Percentiles rank a stretch among this genome's conserved stretches.
Conservation (phyloP, 2,113 vertebrate genomes). For the Spilogale gracilis region DNA sequence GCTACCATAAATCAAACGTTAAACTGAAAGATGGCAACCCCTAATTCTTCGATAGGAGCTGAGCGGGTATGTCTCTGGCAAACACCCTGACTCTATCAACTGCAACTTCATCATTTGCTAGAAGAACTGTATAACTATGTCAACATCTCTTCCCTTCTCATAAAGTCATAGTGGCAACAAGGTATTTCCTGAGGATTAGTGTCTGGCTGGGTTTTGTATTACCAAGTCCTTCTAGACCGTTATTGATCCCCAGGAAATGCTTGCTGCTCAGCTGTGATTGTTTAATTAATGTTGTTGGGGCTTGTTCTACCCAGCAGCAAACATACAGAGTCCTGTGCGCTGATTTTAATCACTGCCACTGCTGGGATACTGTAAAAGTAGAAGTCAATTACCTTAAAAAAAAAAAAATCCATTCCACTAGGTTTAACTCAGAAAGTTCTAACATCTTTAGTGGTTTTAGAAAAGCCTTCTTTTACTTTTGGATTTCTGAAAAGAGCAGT, state of each 20-base stretch:
- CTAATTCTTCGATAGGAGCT: background rate
- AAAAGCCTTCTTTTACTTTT: slow-evolving; percentile 61
- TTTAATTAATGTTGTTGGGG: slow-evolving; percentile 66
- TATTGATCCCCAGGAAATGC: slow-evolving; percentile 74
- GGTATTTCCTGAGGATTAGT: slow-evolving; percentile 56
- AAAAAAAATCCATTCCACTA: slow-evolving; percentile 52
- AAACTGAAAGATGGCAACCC: background rate
- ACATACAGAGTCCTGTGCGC: slow-evolving; percentile 11
- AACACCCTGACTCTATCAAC: background rate
- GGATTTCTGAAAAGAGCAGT: slow-evolving; percentile 51
- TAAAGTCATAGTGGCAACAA: slow-evolving; percentile 60
- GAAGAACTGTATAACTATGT: background rate
- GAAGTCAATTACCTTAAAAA: slow-evolving; percentile 42
- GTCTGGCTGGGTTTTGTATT: background rate
- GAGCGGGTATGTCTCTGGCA: background rate
- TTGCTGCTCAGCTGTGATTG: background rate
- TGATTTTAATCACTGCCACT: slow-evolving; percentile 64
- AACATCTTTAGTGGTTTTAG: slow-evolving; percentile 49
- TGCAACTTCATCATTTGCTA: background rate
- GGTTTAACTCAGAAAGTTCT: slow-evolving; percentile 27
- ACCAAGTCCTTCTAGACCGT: slow-evolving; percentile 42
- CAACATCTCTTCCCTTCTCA: slow-evolving; percentile 19
- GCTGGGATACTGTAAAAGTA: slow-evolving; percentile 46
- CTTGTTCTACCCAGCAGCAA: slow-evolving; percentile 55
- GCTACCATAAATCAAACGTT: slow-evolving; percentile 43